Percentiles rank a stretch among this genome's conserved stretches.
Evolutionary conservation across 2,888 invertebrate species (phyloP).

Genomic region (Azorinus chamasolen): DNA sequence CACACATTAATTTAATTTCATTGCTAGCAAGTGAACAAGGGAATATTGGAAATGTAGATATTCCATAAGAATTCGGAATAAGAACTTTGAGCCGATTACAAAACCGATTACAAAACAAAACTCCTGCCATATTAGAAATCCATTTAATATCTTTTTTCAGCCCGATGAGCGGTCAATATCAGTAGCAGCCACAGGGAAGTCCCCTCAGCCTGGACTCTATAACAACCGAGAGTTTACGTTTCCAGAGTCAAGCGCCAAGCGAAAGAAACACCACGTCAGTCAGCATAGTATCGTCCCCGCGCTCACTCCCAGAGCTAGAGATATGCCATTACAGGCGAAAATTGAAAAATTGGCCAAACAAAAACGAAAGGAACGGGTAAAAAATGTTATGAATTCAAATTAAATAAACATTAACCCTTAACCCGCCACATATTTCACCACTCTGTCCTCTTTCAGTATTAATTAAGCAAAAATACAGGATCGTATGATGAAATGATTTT

Average conservation of each 20-base stretch:
- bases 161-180: slow-evolving; percentile 54
- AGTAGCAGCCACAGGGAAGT: slow-evolving; percentile 32
- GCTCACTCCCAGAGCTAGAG: slow-evolving; percentile 49
- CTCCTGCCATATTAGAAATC: no score
- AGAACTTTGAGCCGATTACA: no score
- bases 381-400: slow-evolving; percentile 4
- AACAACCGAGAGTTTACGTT: slow-evolving; percentile 61
- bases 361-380: slow-evolving; percentile 54
- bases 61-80: no score
- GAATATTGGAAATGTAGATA: no score
- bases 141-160: slow-evolving; percentile 2
- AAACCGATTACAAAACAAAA: no score
- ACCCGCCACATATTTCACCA: no score
- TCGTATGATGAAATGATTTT: no score
- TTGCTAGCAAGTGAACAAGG: no score
- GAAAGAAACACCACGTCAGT: slow-evolving; percentile 38
- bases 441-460: no score
- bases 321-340: slow-evolving; percentile 57
- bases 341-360: slow-evolving; percentile 64
- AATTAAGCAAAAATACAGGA: no score
- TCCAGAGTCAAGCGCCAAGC: slow-evolving; percentile 44
- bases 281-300: slow-evolving; percentile 53
- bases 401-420: no score
- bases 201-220: slow-evolving; percentile 32
- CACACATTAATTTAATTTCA: slow-evolving; percentile 10